A percentile compares a stretch with the other conserved stretches of the same genome.
phyloP scores from a whole-genome alignment of 2,888 invertebrate species.

The Drosophila ustulata region DNA sequence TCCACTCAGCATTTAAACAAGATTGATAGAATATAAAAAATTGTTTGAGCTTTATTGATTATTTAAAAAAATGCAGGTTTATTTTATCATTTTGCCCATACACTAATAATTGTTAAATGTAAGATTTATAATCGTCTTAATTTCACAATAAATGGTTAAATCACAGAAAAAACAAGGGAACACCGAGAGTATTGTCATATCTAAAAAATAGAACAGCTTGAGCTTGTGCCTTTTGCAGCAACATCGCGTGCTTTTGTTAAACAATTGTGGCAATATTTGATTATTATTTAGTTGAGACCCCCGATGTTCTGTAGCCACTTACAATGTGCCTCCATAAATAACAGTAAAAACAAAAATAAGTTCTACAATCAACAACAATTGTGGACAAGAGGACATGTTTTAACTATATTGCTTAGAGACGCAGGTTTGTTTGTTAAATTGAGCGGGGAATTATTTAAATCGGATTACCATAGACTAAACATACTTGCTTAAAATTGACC shows the following conservation, averaged over 20 bases:
- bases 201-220: background rate
- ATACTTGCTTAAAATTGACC: background rate
- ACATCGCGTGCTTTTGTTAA: conserved; percentile 77
- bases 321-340: conserved; percentile 1
- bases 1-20: no score
- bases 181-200: background rate
- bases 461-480: background rate
- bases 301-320: conserved; percentile 8
- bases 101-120: no score
- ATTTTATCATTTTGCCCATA: no score
- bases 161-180: background rate
- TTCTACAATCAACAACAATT: background rate
- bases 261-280: conserved; percentile 80
- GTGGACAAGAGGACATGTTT: background rate
- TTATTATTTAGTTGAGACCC: conserved; percentile 51
- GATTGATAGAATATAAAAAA: conserved; percentile 25
- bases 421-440: background rate
- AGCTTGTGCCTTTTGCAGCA: conserved; percentile 28
- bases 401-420: no score
- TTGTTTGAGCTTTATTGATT: no score
- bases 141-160: no score
- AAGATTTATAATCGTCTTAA: no score
- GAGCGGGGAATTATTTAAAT: background rate
- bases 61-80: no score
- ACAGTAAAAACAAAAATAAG: background rate